phyloP scores from a whole-genome alignment of 2,888 invertebrate genomes.

The Nasonia oneida region DNA sequence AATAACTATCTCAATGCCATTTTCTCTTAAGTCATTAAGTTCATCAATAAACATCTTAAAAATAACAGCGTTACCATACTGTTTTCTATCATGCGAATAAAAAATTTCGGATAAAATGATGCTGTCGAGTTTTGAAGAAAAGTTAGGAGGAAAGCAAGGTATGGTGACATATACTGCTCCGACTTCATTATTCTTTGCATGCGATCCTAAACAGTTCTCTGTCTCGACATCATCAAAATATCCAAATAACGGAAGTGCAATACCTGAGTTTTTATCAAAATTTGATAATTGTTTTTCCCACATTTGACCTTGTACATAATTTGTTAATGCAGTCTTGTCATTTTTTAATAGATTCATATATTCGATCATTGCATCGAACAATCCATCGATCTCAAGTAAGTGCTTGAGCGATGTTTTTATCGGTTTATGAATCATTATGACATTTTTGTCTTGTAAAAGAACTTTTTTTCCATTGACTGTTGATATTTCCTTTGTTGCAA shows the following conservation, averaged over 20 bases:
- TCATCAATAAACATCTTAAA: constrained; percentile 53
- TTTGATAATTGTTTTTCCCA: neutral
- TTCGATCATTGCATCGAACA: neutral
- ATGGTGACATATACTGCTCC: neutral
- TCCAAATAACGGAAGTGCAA: constrained; percentile 56
- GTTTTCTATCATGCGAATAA: constrained; percentile 53
- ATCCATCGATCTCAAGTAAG: neutral
- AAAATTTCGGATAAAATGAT: constrained; percentile 30
- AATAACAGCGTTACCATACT: constrained; percentile 41
- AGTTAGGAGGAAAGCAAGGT: neutral
- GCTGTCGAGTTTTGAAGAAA: neutral
- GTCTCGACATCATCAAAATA: constrained; percentile 2
- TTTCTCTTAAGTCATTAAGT: constrained; percentile 51
- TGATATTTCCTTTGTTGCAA: too few species aligned
- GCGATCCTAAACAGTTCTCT: neutral
- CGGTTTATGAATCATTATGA: constrained; percentile 7
- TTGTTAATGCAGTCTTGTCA: neutral
- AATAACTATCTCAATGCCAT: constrained; percentile 54
- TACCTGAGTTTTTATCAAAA: neutral
- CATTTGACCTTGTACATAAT: neutral
- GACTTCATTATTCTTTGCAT: neutral
- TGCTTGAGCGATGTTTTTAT: neutral
- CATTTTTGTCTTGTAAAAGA: neutral
- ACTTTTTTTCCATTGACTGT: too few species aligned
- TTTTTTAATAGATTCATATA: neutral